Evolutionary conservation across 2,888 invertebrate genomes (phyloP).

Genomic region (Parapristionchus giblindavisi): DNA sequence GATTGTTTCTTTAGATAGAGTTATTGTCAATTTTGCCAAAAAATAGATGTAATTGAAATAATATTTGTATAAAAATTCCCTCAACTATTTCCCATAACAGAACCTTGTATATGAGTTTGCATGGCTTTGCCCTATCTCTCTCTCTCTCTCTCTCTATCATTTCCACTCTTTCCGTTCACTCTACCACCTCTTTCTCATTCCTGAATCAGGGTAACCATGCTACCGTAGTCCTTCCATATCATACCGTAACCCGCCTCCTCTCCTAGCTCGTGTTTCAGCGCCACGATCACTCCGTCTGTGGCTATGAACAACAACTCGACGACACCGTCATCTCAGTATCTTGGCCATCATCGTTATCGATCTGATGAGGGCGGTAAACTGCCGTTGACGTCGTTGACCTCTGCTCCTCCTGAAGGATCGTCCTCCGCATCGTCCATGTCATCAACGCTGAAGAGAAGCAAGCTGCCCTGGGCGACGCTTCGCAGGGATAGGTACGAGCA

Average conservation of each 20-base stretch:
- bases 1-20: too few relatives aligned
- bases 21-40: too few relatives aligned
- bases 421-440: background rate
- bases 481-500: slow-evolving; percentile 45
- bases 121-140: too few relatives aligned
- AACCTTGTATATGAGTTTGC: too few relatives aligned
- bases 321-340: slow-evolving; percentile 15
- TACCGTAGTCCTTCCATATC: too few relatives aligned
- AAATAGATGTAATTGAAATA: too few relatives aligned
- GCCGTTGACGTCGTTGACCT: slow-evolving; percentile 15
- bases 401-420: slow-evolving; percentile 17
- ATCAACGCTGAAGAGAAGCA: slow-evolving; percentile 36
- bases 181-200: background rate
- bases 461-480: slow-evolving; percentile 44
- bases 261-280: background rate
- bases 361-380: slow-evolving; percentile 59
- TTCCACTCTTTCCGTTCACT: background rate
- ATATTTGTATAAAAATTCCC: too few relatives aligned
- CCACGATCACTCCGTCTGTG: too few relatives aligned
- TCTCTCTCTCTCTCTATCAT: background rate
- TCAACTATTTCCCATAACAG: too few relatives aligned
- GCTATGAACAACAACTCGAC: too few relatives aligned
- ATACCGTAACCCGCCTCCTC: too few relatives aligned
- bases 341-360: slow-evolving; percentile 65
- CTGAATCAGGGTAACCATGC: too few relatives aligned